Evolutionary conservation across 2,797 vertebrate genomes (phyloP).

Genomic region (Leuciscus waleckii): DNA sequence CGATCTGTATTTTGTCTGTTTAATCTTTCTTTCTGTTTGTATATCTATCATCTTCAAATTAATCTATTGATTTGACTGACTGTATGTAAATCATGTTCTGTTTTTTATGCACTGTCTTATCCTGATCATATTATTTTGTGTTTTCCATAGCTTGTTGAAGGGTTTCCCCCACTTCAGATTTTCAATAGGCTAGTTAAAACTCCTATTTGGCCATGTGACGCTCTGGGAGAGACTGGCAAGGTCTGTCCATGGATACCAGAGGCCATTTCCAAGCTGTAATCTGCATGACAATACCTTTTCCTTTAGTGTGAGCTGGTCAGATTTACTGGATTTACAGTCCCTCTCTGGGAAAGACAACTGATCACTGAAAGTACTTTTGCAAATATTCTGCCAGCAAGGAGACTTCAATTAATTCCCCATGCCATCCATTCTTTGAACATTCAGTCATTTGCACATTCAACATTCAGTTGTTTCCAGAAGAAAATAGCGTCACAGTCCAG

Average conservation of each 20-base stretch:
- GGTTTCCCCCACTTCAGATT: neutral
- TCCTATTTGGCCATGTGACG: slow-evolving; percentile 20
- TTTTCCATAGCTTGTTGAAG: neutral
- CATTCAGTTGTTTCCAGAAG: no score
- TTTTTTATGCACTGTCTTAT: neutral
- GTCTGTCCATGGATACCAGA: slow-evolving; percentile 39
- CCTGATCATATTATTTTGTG: neutral
- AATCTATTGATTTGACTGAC: neutral
- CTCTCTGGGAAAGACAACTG: slow-evolving; percentile 23
- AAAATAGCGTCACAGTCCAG: no score
- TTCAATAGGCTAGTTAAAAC: neutral
- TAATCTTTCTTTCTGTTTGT: neutral
- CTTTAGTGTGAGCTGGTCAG: neutral
- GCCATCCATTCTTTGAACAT: neutral
- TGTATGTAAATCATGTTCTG: neutral
- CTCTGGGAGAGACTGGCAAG: neutral
- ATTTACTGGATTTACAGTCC: slow-evolving; percentile 23
- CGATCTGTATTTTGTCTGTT: neutral
- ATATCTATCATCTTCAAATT: neutral
- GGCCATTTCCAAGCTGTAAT: slow-evolving; percentile 36
- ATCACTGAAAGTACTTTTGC: neutral
- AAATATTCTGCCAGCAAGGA: neutral
- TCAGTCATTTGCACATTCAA: neutral
- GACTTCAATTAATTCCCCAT: neutral
- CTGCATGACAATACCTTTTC: slow-evolving; percentile 45